A percentile compares a stretch with the other conserved stretches of the same genome.
These are phyloP conservation scores for Xestia c-nigrum DNA, from an alignment of 2,888 invertebrate genomes.

Conservation along the genomic window DNA sequence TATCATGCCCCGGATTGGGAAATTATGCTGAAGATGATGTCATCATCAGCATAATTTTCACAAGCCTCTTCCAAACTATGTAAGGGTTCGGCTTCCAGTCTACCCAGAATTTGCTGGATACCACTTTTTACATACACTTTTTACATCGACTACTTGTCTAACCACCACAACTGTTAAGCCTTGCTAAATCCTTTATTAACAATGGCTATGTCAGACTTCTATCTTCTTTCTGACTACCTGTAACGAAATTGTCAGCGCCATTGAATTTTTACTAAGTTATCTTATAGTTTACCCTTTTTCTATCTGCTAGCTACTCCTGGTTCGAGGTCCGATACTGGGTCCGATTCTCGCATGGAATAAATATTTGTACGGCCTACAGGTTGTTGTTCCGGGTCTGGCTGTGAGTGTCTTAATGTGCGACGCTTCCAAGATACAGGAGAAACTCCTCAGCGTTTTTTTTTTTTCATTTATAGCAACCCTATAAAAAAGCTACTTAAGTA, in stretches of 20 bases:
- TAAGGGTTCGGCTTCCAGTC: not conserved
- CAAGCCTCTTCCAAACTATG: not conserved
- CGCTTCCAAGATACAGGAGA: not conserved
- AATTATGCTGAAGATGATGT: too few species aligned
- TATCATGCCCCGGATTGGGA: not conserved
- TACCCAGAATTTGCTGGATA: not conserved
- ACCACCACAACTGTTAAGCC: not conserved
- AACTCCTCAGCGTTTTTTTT: not conserved
- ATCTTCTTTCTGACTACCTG: not conserved
- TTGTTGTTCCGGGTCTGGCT: not conserved
- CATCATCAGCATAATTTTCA: not conserved
- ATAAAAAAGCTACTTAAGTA: not conserved
- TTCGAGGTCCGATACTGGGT: not conserved
- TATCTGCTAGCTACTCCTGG: too few species aligned
- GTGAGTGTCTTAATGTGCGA: not conserved
- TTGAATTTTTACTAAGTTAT: too few species aligned
- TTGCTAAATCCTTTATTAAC: too few species aligned
- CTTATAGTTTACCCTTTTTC: too few species aligned
- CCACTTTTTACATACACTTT: too few species aligned
- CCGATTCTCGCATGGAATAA: not conserved
- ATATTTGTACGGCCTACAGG: not conserved
- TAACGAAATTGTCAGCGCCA: not conserved
- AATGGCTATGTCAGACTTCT: not conserved
- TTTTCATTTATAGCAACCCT: conserved; percentile 1
- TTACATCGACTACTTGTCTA: not conserved